Base-by-base conservation (phyloP, 2,797 vertebrate genomes). In the Spinus olivaceus region DNA sequence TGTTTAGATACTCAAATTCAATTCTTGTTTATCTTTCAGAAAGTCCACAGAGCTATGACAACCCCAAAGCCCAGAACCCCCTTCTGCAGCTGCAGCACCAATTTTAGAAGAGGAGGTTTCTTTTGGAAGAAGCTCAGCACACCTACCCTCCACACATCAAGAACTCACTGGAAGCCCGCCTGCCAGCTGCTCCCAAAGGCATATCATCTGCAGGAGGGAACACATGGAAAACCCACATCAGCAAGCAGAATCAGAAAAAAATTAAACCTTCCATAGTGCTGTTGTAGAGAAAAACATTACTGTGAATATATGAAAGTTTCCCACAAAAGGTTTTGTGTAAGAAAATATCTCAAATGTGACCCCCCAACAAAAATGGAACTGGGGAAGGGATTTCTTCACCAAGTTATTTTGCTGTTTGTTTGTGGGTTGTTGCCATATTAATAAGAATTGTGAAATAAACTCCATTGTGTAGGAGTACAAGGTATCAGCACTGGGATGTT, bases 91-190 rank as follows among this genome's bases (percentile, higher is more conserved):
- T 90, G 74, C 73, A 95, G 73, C 32, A 47, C 5, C 65, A 6
- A 33, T 88, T 91, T 77, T 46, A 92, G 94, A 94, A 86, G 60
- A 81, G 19, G 51, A 95, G 78, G 74, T 63, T 76, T 21, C 37
- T 74, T 90, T 39, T 59, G 78, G 67, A 81, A 70, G 76, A 94
- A 92, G 80, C 37, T 65, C 51, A 86, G 70, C 83, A 93, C 92
- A 98, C 99, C 98, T 98, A 99, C 99, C 99, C 99, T 98, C 98
- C 99, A 96, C 98, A 99, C 94, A 99, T 97, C 89, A 99, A 97
- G 97, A 99, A 99, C 90, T 99, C 99, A n/a, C 98, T 98, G 32
- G 99, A 99, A n/a, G 98, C 97, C 44, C 98, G 96, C 61, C 98
- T 98, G 73, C 98, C 97, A 53, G 96, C 96, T 35, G 97, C 95